These are phyloP conservation scores for Channallabes apus DNA, from an alignment of 2,797 vertebrate genomes.

Conservation along the genomic window DNA sequence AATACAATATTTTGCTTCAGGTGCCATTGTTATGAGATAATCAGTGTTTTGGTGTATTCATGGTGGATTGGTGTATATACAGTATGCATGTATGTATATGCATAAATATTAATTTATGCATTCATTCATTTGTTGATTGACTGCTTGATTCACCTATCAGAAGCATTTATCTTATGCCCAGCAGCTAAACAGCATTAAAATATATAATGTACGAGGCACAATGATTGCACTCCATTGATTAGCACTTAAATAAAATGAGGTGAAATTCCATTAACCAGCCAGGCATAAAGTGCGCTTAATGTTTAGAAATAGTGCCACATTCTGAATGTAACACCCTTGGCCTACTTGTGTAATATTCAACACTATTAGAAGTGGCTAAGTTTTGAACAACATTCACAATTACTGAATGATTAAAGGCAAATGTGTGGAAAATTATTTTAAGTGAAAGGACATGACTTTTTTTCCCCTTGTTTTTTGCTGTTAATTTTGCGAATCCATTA, in stretches of 20 bases:
- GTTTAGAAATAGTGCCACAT: constrained; percentile 64
- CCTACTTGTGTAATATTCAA: constrained; percentile 52
- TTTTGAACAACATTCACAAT: constrained; percentile 25
- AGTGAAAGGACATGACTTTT: constrained; percentile 23
- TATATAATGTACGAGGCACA: constrained; percentile 91
- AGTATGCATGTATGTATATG: too few relatives aligned
- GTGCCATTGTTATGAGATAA: too few relatives aligned
- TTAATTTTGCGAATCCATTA: background rate
- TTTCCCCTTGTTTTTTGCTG: background rate
- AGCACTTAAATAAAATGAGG: constrained; percentile 94
- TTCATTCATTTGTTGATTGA: constrained; percentile 68
- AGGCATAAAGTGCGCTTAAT: constrained; percentile 78
- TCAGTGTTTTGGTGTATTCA: too few relatives aligned
- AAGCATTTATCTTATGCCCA: constrained; percentile 89
- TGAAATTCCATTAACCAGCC: constrained; percentile 87
- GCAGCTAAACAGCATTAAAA: constrained; percentile 87
- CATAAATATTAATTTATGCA: too few relatives aligned
- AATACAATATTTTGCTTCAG: too few relatives aligned
- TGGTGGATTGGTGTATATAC: too few relatives aligned
- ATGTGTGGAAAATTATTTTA: constrained; percentile 21
- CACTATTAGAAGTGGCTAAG: constrained; percentile 19
- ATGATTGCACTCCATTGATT: constrained; percentile 93
- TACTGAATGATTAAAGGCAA: constrained; percentile 27
- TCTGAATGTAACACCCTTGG: constrained; percentile 67
- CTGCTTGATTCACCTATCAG: constrained; percentile 80